Base-by-base conservation (phyloP, 2,113 vertebrate species). In the Nerophis ophidion region DNA sequence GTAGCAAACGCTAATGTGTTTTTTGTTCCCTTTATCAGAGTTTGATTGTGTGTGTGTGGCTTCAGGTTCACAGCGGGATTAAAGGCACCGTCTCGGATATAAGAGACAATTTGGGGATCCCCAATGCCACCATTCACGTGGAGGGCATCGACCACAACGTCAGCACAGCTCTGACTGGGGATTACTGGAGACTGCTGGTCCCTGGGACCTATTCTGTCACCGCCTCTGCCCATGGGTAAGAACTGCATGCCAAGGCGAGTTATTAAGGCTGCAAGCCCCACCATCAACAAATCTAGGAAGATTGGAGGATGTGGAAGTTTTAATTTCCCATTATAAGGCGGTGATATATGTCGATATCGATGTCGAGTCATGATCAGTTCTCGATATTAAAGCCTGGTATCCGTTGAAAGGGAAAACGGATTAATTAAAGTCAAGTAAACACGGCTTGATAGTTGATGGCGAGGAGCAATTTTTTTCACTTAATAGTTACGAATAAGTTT, bases 151-250 rank as follows among this genome's bases (percentile, higher is more conserved):
- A 94, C 72, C 95, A 98, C 69, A 86, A 85, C 0, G 71, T 99
- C 78, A 93, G 88, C 61, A 93, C 94, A n/a, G 92, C 88, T 73
- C 89, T 69, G 59, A 88, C 77, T 38, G 97, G 97, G 68, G 96
- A 99, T 79, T 99, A 95, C 80, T 99, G 97, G 97, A 94, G 97
- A 68, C 91, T 99, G 12, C 81, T 99, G 80, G 83, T 90, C 48
- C 93, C 88, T 10, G 94, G 93, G 57, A 91, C 71, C 0, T 98
- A 98, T 62, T 89, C 80, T 48, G 75, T 99, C 77, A 96, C 91
- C 16, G 94, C 92, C 0, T 93, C 92, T 15, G 95, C 97, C 34
- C 89, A 89, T 73, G 95, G 97, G 97, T 98, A 75, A 91, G 90
- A 5, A 17, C 61, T 57, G 2, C 16, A 51, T 57, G 53, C 64